Percentiles rank a stretch among this genome's conserved stretches.
These are phyloP conservation scores for Leptodactylus fallax DNA, from an alignment of 2,797 vertebrate species.

Conservation along the genomic window DNA sequence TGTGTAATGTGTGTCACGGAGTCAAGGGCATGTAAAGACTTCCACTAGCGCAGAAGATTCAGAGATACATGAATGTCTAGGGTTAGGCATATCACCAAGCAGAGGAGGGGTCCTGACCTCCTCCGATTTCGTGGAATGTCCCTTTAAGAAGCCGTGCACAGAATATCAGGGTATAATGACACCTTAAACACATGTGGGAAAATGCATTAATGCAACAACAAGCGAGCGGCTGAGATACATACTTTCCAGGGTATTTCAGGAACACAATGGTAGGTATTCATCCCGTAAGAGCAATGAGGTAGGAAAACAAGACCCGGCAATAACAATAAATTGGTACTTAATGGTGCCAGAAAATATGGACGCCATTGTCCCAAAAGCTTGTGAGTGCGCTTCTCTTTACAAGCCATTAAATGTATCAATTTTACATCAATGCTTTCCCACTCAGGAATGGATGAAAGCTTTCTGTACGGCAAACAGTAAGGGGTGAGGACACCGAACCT, in stretches of 20 bases:
- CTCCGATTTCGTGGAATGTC: background rate
- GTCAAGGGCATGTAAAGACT: too few species aligned
- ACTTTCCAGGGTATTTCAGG: background rate
- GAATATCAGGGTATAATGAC: background rate
- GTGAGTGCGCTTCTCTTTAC: background rate
- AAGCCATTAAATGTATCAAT: conserved; percentile 20
- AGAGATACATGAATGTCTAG: too few species aligned
- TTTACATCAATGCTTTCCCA: conserved; percentile 7
- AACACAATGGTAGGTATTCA: background rate
- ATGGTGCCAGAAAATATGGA: conserved; percentile 18
- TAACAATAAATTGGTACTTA: conserved; percentile 4
- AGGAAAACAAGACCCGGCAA: conserved; percentile 4
- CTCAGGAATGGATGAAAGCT: conserved; percentile 24
- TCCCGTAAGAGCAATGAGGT: background rate
- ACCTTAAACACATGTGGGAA: background rate
- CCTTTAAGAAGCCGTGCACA: background rate
- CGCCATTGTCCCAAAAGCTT: conserved; percentile 13
- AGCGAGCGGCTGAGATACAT: background rate
- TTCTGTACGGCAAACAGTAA: background rate
- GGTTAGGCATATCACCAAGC: too few species aligned
- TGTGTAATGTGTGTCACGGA: too few species aligned
- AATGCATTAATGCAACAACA: background rate
- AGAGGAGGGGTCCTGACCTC: too few species aligned
- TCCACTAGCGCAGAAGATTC: too few species aligned
- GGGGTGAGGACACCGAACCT: conserved; percentile 23